Conservation (phyloP, 2,888 invertebrate genomes). For the Noctuana brunneofusca region DNA sequence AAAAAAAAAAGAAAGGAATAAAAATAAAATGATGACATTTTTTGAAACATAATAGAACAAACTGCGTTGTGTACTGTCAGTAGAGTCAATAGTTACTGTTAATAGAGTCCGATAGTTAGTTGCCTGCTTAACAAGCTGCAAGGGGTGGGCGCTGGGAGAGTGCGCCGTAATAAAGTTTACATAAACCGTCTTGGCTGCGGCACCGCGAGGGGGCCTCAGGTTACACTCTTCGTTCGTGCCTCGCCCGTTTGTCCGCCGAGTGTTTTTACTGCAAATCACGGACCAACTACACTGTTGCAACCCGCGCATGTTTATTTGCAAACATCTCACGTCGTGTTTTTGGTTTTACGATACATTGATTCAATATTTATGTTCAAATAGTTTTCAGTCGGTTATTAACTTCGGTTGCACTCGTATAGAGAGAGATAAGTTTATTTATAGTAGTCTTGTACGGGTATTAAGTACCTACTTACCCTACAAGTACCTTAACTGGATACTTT, state of each 20-base stretch:
- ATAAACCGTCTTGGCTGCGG: constrained; percentile 72
- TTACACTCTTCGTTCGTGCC: constrained; percentile 59
- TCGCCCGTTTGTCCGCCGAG: constrained; percentile 60
- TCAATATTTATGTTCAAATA: constrained; percentile 52
- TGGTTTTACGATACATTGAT: constrained; percentile 65
- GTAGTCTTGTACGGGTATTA: too few species aligned
- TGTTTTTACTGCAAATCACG: constrained; percentile 78
- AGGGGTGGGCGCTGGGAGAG: constrained; percentile 51
- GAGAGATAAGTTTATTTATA: background rate
- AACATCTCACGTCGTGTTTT: constrained; percentile 62
- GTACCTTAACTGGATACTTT: too few species aligned
- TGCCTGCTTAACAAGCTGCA: constrained; percentile 40
- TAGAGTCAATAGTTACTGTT: background rate
- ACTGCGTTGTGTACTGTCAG: too few species aligned
- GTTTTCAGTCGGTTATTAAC: constrained; percentile 9
- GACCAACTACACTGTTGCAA: constrained; percentile 69
- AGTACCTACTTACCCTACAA: too few species aligned
- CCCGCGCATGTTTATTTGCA: constrained; percentile 66
- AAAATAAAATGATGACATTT: too few species aligned
- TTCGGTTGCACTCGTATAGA: background rate
- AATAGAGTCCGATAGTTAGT: background rate
- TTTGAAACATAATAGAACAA: too few species aligned
- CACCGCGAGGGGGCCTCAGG: constrained; percentile 55
- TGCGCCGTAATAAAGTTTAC: constrained; percentile 79
- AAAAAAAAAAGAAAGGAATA: too few species aligned